phyloP scores from a whole-genome alignment of 2,888 invertebrate genomes.

The Lydus trimaculatus region DNA sequence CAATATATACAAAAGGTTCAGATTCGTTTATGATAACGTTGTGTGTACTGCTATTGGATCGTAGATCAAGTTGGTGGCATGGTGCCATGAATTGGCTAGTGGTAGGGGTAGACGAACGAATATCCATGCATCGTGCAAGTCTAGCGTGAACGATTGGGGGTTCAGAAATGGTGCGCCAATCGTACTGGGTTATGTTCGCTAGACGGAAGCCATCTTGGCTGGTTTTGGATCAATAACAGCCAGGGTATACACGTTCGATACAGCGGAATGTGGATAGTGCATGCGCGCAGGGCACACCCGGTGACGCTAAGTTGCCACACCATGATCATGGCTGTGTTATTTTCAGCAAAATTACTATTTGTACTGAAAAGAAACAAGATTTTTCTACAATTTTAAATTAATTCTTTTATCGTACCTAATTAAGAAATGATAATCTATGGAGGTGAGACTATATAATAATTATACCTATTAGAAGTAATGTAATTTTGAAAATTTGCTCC shows the following conservation, averaged over 20 bases:
- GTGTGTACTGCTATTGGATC: constrained; percentile 47
- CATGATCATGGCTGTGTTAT: background rate
- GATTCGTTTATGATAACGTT: constrained; percentile 30
- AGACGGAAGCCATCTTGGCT: constrained; percentile 59
- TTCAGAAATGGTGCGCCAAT: constrained; percentile 53
- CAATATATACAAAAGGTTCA: constrained; percentile 24
- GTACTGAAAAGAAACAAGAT: background rate
- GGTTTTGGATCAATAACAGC: constrained; percentile 54
- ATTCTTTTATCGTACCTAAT: too few relatives aligned
- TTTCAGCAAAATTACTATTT: background rate
- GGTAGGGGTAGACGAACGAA: constrained; percentile 33
- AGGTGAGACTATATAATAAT: background rate
- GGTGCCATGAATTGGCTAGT: constrained; percentile 32
- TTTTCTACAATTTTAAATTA: background rate
- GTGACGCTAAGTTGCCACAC: constrained; percentile 5
- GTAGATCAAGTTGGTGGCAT: constrained; percentile 50
- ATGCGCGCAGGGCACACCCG: constrained; percentile 24
- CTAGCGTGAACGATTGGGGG: constrained; percentile 50
- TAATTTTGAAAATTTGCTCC: too few relatives aligned
- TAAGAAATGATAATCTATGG: background rate
- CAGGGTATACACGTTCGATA: constrained; percentile 56
- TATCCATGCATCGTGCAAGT: constrained; percentile 45
- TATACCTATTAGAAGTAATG: too few relatives aligned
- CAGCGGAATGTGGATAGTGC: constrained; percentile 39
- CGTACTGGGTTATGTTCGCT: constrained; percentile 48